Evolutionary conservation across 2,888 invertebrate species (phyloP), one percentile per base, ranked within the genome.

Genomic region (Rhagophthalmus giganteus): DNA sequence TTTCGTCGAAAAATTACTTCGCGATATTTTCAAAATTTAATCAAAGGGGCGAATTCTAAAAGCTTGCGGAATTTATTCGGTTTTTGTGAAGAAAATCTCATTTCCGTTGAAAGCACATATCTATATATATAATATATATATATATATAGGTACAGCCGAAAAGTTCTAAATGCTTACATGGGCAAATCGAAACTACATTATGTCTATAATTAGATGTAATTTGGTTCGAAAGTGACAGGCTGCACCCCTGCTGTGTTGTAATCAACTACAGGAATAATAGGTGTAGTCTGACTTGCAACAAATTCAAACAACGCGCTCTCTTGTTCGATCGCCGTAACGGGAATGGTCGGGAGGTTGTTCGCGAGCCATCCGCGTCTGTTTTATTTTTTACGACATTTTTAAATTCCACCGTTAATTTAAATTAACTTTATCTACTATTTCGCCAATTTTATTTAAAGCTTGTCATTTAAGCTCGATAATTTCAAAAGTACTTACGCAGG

Each of bases 261-360:
- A 74, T 74, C 73, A 72, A 72, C 72, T 68, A 67, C 63, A 64
- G 69, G 69, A 70, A 74, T 74, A 74, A 74, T 74, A 70, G 73
- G 66, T 65, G 66, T 64, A 62, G 65, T 67, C 74, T 74, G 74
- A 74, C 74, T 74, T 74, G 74, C 74, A 74, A 70, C 70, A 74
- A 72, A 68, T 67, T 61, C 62, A 62, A 67, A 69, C 68, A 70
- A 66, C 54, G 52, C 59, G n/a, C n/a, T n/a, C n/a, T n/a, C n/a
- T n/a, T 53, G 52, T 53, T 49, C 49, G 44, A 31, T 55, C 46
- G 38, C 47, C 37, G 42, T 41, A 42, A 20, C 47, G 34, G 12
- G 47, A 32, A 27, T 31, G 25, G 38, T 38, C 12, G 31, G 35
- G 32, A 12, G 32, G 35, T n/a, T n/a, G n/a, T 31, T 30, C 27